Evolutionary conservation across 2,113 vertebrate genomes (phyloP), one percentile per base, ranked within the genome.

Genomic region (Toxotes chatareus): DNA sequence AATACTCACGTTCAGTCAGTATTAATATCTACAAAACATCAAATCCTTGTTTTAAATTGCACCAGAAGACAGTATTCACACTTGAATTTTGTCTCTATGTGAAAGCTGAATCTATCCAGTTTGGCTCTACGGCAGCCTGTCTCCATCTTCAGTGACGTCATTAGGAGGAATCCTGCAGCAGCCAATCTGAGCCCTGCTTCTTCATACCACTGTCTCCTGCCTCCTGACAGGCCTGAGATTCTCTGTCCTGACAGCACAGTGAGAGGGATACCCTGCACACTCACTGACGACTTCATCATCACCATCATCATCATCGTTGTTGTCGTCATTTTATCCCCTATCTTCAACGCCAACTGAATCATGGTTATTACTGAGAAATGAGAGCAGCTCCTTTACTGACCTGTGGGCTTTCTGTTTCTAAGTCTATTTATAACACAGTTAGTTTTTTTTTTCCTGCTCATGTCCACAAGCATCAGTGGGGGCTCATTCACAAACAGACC

Each of bases 101-200:
- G 31, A 70, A 57, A 51, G 46, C 44, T 49, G 55, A 73, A 13
- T 82, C 69, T 57, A 32, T 38, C 5, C 31, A 38, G 57, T 47
- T 27, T 23, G 53, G 34, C 67, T 76, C 38, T 62, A 1, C 63
- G 66, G 65, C 70, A 73, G 77, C 59, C 61, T 67, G 80, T 76
- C 85, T 86, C 82, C 81, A 56, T 88, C 79, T 80, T 82, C 60
- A 36, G 17, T 87, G 80, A 83, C 49, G 32, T 88, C 89, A 87
- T 5, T 0, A 70, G 64, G 83, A 86, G 85, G 84, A 80, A 84
- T 85, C 71, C 84, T 68, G 40, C 11, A 59, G 44, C 79, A 69
- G 79, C 90, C 89, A 93, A 90, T 92, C 80, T 34, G 44, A 80
- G 72, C 49, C 21, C 71, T 38, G 68, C 21, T 27, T 78, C 63